Evolutionary conservation across 2,797 vertebrate species (phyloP).

Genomic region (Malurus leucopterus): DNA sequence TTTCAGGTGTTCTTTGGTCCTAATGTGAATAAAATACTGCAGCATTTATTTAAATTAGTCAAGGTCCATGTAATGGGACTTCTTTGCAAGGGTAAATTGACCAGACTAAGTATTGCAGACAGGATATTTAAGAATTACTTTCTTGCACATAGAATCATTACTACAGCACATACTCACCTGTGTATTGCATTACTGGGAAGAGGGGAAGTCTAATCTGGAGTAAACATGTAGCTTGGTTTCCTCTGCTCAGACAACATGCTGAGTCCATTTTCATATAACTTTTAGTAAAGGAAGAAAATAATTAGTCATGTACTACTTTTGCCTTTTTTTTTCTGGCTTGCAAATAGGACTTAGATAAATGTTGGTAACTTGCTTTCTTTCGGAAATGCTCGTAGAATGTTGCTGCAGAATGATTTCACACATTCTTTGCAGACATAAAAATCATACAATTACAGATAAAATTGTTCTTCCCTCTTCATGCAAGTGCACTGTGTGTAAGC

Average conservation of each 20-base stretch:
- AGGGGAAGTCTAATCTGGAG: neutral
- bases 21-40: neutral
- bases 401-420: neutral
- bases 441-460: neutral
- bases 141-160: neutral
- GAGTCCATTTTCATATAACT: neutral
- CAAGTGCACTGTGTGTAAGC: neutral
- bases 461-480: neutral
- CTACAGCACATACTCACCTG: neutral
- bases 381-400: neutral
- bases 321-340: neutral
- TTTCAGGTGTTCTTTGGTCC: neutral
- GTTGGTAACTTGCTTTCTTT: neutral
- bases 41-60: neutral
- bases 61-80: neutral
- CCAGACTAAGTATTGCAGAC: neutral
- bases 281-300: neutral
- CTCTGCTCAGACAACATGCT: neutral
- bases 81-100: neutral
- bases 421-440: neutral
- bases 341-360: neutral
- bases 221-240: neutral
- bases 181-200: neutral
- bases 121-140: neutral
- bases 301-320: neutral